Conservation (phyloP, 2,113 vertebrate species). For the Podiceps cristatus region DNA sequence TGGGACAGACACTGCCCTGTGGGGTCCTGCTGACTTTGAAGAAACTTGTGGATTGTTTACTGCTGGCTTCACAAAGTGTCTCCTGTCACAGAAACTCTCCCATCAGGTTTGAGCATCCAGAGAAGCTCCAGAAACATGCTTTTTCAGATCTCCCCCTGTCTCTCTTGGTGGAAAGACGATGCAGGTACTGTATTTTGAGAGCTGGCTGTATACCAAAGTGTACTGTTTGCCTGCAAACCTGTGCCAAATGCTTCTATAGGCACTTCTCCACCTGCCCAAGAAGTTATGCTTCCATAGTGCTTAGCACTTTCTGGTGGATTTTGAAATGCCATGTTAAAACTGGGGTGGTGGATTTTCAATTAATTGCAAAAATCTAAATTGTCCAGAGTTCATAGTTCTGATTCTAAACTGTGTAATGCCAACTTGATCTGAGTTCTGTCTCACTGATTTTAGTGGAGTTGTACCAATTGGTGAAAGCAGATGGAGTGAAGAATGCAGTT, state of each 20-base stretch:
- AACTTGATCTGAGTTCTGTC: neutral
- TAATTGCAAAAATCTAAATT: conserved; percentile 13
- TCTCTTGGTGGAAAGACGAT: neutral
- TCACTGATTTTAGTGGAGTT: neutral
- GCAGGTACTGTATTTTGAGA: neutral
- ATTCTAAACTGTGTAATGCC: neutral
- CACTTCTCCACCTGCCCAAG: neutral
- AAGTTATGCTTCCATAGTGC: neutral
- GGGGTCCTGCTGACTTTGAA: conserved; percentile 43
- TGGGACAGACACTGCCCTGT: conserved; percentile 26
- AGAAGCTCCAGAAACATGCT: neutral
- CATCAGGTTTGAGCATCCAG: neutral
- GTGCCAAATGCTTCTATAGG: neutral
- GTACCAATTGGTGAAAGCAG: neutral
- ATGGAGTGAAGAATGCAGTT: conserved; percentile 11
- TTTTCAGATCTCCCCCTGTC: neutral
- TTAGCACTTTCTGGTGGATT: neutral
- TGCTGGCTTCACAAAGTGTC: neutral
- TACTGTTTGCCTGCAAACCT: neutral
- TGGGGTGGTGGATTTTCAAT: neutral
- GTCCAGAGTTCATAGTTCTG: neutral
- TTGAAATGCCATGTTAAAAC: neutral
- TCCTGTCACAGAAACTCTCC: neutral
- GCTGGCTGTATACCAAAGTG: neutral
- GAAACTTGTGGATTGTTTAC: neutral